Base-by-base conservation (phyloP, 2,888 invertebrate species). In the Apodemia duryi region DNA sequence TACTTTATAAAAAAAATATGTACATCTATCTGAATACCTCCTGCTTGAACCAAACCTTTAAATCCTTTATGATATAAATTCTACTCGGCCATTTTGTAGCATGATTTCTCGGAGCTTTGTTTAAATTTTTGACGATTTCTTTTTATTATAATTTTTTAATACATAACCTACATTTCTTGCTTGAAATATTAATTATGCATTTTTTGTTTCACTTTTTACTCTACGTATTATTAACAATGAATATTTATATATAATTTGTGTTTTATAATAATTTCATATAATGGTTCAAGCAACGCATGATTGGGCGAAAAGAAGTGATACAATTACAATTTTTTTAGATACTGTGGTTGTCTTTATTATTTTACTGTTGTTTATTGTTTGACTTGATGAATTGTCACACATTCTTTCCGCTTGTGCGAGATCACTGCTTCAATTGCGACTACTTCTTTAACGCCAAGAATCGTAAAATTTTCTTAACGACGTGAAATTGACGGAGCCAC, bases 341-440 rank as follows among this genome's bases (percentile, higher is more conserved):
- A 77, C 77, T 89, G 84, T 81, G 75, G 78, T 85, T 88, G 83
- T 85, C 77, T 83, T 77, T 81, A 78, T 83, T 78, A 76, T 61
- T 84, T 51, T 76, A 81, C 80, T 83, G 83, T 87, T 86, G 83
- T 89, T 83, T 80, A 79, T 75, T 82, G 82, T 84, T 71, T 82
- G 78, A 83, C 78, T 82, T 80, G 79, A 84, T 87, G 81, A 84
- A 78, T 83, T 84, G 77, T 83, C 81, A 88, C 91, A 90, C 90
- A 81, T 90, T 88, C 89, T 89, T 90, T 90, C 88, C 90, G 91
- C 91, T 91, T 91, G 80, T 85, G 91, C 90, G 91, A 91, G 86
- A 81, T 87, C 91, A 91, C 91, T 77, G 91, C 91, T 91, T 91
- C 81, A 72, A 72, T 68, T 75, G 73, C 76, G 74, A 80, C 81